Base-by-base conservation (phyloP, 2,888 invertebrate species). In the Drosophila pseudotalamancana region DNA sequence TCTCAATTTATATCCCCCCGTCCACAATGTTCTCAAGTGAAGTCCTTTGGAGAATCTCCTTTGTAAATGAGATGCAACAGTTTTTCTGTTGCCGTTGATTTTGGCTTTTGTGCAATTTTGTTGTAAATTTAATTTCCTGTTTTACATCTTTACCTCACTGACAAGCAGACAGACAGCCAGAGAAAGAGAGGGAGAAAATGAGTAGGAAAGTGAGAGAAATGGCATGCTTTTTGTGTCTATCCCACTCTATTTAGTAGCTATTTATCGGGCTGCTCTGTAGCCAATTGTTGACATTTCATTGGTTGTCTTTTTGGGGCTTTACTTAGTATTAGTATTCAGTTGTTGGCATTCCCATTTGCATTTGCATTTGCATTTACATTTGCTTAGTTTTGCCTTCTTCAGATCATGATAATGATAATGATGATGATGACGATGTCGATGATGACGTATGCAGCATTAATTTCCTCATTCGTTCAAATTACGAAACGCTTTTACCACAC, bases 81-180 rank as follows among this genome's bases (percentile, higher is more conserved):
- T 69, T 72, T 62, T 11, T 6, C 14, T 40, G 12, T 14, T 5
- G 6, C 16, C 18, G 16, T 18, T 37, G 48, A 39, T 46, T 61
- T 54, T 35, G 43, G 48, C 67, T 53, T 61, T 63, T 73, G 74
- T 80, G 77, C 73, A 68, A 73, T 77, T 84, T n/a, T 77, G 78
- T 81, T 62, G 71, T 84, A 74, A 81, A 80, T 80, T 80, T 84
- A 80, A 80, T 84, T 80, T 80, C 80, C 85, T 80, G 78, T 69
- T 68, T 70, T 67, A 56, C 81, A 74, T 67, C 66, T 70, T 62
- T 61, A 56, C 73, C 64, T 64, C 69, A 8, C 18, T 54, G 21
- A 14, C 14, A 29, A 54, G 43, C 37, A n/a, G 19, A 4, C 19
- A 25, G 37, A 12, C 14, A 4, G 6, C 0, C 4, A 23, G 5